Conservation (phyloP, 2,113 vertebrate species). For the Alouatta palliata region DNA sequence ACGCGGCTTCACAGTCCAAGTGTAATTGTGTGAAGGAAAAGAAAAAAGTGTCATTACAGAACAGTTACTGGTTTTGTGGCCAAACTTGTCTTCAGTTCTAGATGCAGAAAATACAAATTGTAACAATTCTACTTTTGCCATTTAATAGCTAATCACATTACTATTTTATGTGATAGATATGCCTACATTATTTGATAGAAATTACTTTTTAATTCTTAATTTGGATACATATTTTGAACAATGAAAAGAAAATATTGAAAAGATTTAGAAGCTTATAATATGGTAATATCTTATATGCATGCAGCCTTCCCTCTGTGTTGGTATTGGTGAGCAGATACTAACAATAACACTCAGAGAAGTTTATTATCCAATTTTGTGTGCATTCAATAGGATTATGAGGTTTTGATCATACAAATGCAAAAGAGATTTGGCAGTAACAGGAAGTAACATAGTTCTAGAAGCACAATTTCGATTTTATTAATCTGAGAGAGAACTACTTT, state of each 20-base stretch:
- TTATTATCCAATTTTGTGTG: constrained; percentile 81
- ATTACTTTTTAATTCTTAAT: constrained; percentile 75
- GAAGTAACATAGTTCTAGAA: constrained; percentile 73
- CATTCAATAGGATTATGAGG: constrained; percentile 78
- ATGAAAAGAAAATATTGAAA: constrained; percentile 33
- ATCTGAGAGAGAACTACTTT: constrained; percentile 74
- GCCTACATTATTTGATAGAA: constrained; percentile 64
- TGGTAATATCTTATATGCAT: background rate
- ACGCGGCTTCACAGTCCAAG: constrained; percentile 1
- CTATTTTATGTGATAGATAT: constrained; percentile 53
- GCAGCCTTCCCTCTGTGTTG: constrained; percentile 32
- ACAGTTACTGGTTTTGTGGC: constrained; percentile 57
- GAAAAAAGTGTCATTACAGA: background rate
- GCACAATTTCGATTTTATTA: constrained; percentile 80
- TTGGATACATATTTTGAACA: constrained; percentile 52
- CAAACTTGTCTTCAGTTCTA: constrained; percentile 64
- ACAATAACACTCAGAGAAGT: constrained; percentile 76
- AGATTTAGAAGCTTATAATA: constrained; percentile 43
- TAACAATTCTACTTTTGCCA: constrained; percentile 69
- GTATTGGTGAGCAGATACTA: constrained; percentile 65
- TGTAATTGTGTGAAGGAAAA: background rate
- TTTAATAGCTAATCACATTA: constrained; percentile 74
- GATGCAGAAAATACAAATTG: constrained; percentile 50
- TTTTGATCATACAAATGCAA: constrained; percentile 80
- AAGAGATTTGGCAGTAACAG: constrained; percentile 77